Percentiles rank a stretch among this genome's conserved stretches.
phyloP scores from a whole-genome alignment of 2,113 vertebrate species.

The Colius striatus region DNA sequence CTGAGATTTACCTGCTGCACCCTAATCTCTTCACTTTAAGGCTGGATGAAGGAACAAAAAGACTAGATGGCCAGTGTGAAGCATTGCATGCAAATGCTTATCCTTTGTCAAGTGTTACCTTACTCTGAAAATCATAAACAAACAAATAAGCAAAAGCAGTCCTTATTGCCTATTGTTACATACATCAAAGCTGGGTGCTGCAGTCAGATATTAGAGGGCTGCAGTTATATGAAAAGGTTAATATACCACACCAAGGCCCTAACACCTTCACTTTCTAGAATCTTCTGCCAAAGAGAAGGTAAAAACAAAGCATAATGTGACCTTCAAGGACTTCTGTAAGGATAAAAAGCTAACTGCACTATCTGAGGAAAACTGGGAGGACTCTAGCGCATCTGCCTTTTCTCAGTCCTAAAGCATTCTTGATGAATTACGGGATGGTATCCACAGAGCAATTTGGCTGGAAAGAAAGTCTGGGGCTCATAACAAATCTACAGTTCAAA shows the following conservation, averaged over 20 bases:
- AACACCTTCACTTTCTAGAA: not conserved
- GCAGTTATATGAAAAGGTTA: not conserved
- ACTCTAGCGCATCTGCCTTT: not conserved
- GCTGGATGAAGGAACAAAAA: not conserved
- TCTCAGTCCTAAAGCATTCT: not conserved
- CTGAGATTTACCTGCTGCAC: not conserved
- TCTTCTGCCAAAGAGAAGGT: not conserved
- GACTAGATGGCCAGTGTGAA: not conserved
- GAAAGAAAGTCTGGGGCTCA: not conserved
- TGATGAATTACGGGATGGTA: not conserved
- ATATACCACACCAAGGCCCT: not conserved
- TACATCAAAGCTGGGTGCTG: not conserved
- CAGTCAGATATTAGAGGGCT: not conserved
- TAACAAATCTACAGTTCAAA: constrained; percentile 1
- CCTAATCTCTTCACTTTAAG: not conserved
- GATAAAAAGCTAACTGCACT: not conserved
- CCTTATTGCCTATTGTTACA: not conserved
- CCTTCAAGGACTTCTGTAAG: not conserved
- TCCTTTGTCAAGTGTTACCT: not conserved
- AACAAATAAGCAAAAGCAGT: not conserved
- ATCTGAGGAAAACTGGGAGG: not conserved
- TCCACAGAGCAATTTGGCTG: not conserved
- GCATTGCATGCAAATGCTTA: not conserved
- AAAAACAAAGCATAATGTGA: not conserved
- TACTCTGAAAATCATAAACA: not conserved